Evolutionary conservation across 1,140 invertebrate genomes (phyloP), one percentile per base, ranked within the genome.

Genomic region (Caerostris darwini): DNA sequence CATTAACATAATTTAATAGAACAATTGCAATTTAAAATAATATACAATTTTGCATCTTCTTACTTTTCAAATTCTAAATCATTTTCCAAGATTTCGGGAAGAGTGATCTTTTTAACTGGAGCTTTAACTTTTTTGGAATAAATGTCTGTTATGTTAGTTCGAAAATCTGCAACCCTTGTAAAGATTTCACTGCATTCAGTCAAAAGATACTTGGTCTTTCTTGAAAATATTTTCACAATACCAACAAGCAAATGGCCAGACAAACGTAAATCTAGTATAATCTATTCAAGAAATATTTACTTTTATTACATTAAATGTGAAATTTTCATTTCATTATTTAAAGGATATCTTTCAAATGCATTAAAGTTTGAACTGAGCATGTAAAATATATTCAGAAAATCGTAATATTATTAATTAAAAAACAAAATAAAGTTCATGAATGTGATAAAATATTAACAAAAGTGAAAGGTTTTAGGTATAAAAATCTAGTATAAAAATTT

Each of bases 141-240:
- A 83, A 99, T 96, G 96, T 99, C 99, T 1, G 99, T 99, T 97
- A 99, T 99, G 17, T 99, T 99, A 58, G 99, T 99, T 95, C 99
- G 97, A 96, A 99, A 99, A 98, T 99, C 98, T 97, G 99, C 99
- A 95, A 99, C 99, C 96, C 99, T 99, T 77, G 99, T 99, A 96
- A 99, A 99, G 1, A 99, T 99, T 96, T 99, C 99, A 98, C 99
- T 99, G 96, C 99, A 99, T 96, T 99, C 99, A 34, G 99, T 99
- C 83, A 99, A 96, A 2, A 99, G 96, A 96, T 99, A 99, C 96
- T 99, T 99, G 3, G 99, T 99, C 97, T 99, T 99, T 59, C 99
- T 97, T 0, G 99, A 99, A 96, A 99, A 99, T 95, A 99, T 99
- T 95, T 99, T 97, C 2, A 99, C 99, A 59, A 99, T 99, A 95